Evolutionary conservation across 1,140 invertebrate genomes (phyloP).

Genomic region (Zaprionus gabonicus): DNA sequence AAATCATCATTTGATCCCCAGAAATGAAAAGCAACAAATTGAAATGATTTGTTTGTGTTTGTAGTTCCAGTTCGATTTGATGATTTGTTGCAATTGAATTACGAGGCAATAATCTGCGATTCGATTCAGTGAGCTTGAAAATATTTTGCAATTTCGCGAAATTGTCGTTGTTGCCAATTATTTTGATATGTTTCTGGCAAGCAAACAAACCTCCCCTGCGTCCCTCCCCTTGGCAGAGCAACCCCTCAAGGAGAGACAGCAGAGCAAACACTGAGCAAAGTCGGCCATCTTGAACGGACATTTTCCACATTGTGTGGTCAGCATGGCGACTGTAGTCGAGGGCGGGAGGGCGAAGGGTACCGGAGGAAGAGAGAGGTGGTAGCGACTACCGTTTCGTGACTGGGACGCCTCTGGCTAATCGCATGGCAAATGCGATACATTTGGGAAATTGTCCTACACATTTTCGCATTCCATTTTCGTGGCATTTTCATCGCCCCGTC

Average conservation of each 20-base stretch:
- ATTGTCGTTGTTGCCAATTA: constrained; percentile 61
- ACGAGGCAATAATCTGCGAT: constrained; percentile 62
- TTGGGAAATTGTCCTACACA: constrained; percentile 74
- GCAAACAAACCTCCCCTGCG: constrained; percentile 48
- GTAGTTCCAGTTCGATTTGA: constrained; percentile 23
- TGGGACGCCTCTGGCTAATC: constrained; percentile 64
- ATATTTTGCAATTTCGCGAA: constrained; percentile 73
- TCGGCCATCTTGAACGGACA: constrained; percentile 65
- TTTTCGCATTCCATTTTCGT: constrained; percentile 69
- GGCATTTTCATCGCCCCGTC: constrained; percentile 56
- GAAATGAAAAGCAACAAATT: not conserved
- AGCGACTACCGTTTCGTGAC: constrained; percentile 52
- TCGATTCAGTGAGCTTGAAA: constrained; percentile 72
- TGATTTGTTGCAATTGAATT: constrained; percentile 48
- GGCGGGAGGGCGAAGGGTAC: not conserved
- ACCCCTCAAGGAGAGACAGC: constrained; percentile 14
- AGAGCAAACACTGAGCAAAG: constrained; percentile 13
- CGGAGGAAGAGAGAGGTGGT: not conserved
- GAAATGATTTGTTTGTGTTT: constrained; percentile 13
- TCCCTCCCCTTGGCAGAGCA: not conserved
- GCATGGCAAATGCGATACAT: constrained; percentile 70
- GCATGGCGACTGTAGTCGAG: constrained; percentile 16
- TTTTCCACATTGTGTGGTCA: constrained; percentile 45
- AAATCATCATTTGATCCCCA: not conserved
- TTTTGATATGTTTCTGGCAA: constrained; percentile 51